phyloP scores from a whole-genome alignment of 2,888 invertebrate genomes.

The Cataglyphis cursor region DNA sequence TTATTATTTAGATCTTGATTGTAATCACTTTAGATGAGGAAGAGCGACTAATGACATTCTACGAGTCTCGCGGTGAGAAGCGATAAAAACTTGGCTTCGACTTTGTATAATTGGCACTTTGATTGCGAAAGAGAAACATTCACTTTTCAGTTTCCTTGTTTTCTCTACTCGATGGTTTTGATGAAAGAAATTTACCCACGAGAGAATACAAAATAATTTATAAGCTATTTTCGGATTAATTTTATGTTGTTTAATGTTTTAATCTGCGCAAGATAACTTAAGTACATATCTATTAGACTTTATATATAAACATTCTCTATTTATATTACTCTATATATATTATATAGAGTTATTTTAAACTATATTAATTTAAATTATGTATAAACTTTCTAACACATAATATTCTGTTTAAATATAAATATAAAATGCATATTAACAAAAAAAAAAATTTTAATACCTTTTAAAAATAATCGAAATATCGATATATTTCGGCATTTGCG shows the following conservation, averaged over 20 bases:
- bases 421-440: too few species aligned
- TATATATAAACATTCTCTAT: neutral
- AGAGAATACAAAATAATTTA: neutral
- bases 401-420: neutral
- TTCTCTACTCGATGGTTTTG: neutral
- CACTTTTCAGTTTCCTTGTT: neutral
- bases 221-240: neutral
- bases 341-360: neutral
- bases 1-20: constrained; percentile 23
- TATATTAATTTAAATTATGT: neutral
- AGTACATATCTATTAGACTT: neutral
- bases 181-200: neutral
- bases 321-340: neutral
- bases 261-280: neutral
- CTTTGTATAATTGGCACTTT: constrained; percentile 29
- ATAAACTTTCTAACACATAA: neutral
- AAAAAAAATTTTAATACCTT: too few species aligned
- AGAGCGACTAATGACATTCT: constrained; percentile 59
- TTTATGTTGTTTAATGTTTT: neutral
- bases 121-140: constrained; percentile 31
- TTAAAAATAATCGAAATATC: neutral
- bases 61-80: constrained; percentile 22
- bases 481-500: neutral
- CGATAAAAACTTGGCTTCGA: constrained; percentile 40
- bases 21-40: constrained; percentile 19